Evolutionary conservation across 64 coral and sea anemone genomes (phyloP), one percentile per base, ranked within the genome.

Genomic region (Trachythela sp.): DNA sequence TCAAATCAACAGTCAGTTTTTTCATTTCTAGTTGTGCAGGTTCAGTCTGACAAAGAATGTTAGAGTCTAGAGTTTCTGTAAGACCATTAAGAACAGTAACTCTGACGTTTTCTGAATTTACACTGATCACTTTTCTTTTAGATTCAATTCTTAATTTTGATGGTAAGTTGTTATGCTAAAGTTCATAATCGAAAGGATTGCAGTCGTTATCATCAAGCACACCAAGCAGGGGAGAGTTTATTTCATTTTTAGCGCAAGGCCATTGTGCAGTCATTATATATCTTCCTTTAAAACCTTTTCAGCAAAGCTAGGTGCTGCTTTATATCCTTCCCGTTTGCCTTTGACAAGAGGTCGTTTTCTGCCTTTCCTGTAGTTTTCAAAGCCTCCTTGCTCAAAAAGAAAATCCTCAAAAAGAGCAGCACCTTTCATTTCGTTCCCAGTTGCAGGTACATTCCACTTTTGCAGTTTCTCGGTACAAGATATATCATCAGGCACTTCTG

Each of bases 391-490:
- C 80, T 77, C 84, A 77, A 91, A 77, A 0, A 91, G 10, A 15
- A 91, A 71, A 76, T 83, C 85, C 29, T 92, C 85, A 87, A 87
- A 86, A 0, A 83, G 70, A 43, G 54, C 31, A 37, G 85, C 42
- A 6, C 41, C 85, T 5, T 22, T 48, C 8, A 56, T 83, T n/a
- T 48, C 64, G 9, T 2, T 20, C 42, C 48, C 48, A 56, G 49
- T 49, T 38, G 59, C 26, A 35, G 84, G 90, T 15, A 77, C 64
- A 87, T 91, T n/a, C 67, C 85, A 92, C 4, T 13, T 37, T 27
- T 72, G 43, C 11, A 77, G 90, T 8, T 87, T 77, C 83, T 87
- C 67, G 6, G 85, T 91, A 91, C 84, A 91, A 10, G 90, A 43
- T 48, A 87, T 2, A 34, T 91, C 9, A 24, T 33, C 31, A 48